Evolutionary conservation across 2,797 vertebrate species (phyloP), one percentile per base, ranked within the genome.

Genomic region (Bryconaethiops microstoma): DNA sequence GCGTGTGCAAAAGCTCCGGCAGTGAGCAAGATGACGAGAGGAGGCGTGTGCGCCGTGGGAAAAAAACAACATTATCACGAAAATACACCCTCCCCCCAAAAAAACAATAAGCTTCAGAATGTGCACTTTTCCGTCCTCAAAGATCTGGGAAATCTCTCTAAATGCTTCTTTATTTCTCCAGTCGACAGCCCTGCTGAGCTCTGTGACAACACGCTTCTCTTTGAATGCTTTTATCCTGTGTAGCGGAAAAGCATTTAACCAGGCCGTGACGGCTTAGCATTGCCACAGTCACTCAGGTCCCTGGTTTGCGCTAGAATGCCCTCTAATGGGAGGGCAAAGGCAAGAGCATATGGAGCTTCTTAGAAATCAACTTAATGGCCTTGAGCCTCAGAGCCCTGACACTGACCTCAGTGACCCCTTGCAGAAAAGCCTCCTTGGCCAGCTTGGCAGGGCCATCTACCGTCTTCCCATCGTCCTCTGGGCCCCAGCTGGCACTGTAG

Each of bases 401-500:
- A 88, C 92, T 85, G 76, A 95, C 97, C 96, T 97, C 96, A 82
- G 93, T 96, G 79, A 98, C 96, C 21, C 97, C 97, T 74, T 95
- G 93, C 80, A 95, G 94, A 82, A 99, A 99, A 74, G 97, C 97
- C 89, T 97, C 97, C 88, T 96, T 97, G 0, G 97, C 97, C 62
- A 99, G 92, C 87, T 95, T 97, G 86, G 97, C 98, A 0, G 98
- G 98, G 78, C 97, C 97, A 0, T 98, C 98, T 86, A 99, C 91
- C 0, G 98, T 97, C 87, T 93, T 94, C 29, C 98, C 98, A 0
- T 98, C 96, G 3, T 99, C 98, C 79, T 96, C 95, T 2, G 98
- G 98, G 14, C 97, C 98, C 98, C 98, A 99, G 91, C 95, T 96
- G 4, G 97, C 95, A 55, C 96, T 94, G 88, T 98, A 99, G 85